Conservation (phyloP, 2,888 invertebrate species). For the Zootermopsis nevadensis region DNA sequence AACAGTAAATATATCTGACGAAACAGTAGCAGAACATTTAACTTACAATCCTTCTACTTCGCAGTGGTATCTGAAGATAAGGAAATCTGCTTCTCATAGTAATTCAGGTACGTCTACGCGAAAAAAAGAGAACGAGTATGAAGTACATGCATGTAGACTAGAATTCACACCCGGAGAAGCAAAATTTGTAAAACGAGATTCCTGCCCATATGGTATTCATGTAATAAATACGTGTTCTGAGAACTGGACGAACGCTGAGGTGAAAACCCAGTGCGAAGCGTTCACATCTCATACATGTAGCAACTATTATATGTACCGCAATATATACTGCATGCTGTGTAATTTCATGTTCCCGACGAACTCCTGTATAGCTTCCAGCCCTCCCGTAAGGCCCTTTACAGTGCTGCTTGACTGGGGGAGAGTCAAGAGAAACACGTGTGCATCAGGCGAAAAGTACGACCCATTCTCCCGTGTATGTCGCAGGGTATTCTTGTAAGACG, state of each 20-base stretch:
- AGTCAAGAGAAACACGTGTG: neutral
- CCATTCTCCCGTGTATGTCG: constrained; percentile 6
- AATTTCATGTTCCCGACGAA: neutral
- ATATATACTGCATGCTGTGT: neutral
- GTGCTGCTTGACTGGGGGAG: constrained; percentile 12
- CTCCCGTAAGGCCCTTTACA: neutral
- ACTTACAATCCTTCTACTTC: neutral
- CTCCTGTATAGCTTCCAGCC: too few species aligned
- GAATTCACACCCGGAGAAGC: too few species aligned
- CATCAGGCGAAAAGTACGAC: neutral
- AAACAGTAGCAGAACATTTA: neutral
- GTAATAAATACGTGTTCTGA: neutral
- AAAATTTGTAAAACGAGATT: too few species aligned
- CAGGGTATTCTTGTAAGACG: neutral
- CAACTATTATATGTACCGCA: neutral
- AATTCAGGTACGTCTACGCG: too few species aligned
- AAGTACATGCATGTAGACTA: too few species aligned
- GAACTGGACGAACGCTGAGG: neutral
- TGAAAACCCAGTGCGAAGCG: neutral
- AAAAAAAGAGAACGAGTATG: too few species aligned
- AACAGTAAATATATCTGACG: neutral
- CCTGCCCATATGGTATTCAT: neutral
- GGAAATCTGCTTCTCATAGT: neutral
- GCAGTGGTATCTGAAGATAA: neutral
- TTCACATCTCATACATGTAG: neutral